Percentiles rank a stretch among this genome's conserved stretches.
These are phyloP conservation scores for Drosophila villosipedis DNA, from an alignment of 2,888 invertebrate species.

Conservation along the genomic window DNA sequence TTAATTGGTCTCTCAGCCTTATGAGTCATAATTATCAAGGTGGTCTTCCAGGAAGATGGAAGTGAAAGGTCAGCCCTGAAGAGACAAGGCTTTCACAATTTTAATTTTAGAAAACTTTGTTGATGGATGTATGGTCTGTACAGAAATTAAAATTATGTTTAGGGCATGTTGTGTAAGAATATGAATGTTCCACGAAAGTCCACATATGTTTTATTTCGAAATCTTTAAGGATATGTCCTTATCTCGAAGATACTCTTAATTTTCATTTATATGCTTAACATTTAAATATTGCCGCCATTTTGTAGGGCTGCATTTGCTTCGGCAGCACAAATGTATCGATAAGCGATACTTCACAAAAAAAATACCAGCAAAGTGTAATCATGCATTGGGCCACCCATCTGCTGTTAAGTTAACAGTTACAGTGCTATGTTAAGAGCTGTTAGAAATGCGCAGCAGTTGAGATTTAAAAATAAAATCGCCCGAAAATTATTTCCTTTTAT, in stretches of 20 bases:
- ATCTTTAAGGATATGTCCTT: not conserved
- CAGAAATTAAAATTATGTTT: not conserved
- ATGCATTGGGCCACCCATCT: not conserved
- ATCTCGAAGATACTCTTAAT: not conserved
- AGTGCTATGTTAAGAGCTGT: not conserved
- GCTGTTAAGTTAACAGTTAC: conserved; percentile 25
- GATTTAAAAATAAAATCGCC: not conserved
- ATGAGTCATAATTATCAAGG: not conserved
- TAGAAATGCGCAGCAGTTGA: not conserved
- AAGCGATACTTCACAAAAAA: conserved; percentile 8
- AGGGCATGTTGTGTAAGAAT: not conserved
- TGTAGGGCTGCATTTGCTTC: conserved; percentile 1
- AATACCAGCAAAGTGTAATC: not conserved
- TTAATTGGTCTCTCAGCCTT: not conserved
- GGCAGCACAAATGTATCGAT: not conserved
- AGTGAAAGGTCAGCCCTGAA: not conserved
- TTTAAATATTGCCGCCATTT: conserved; percentile 26
- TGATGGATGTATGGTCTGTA: not conserved
- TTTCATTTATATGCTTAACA: not conserved
- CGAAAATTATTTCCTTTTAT: not conserved
- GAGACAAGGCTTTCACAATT: not conserved
- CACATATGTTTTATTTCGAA: not conserved
- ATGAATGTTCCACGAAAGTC: not conserved
- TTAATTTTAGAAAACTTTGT: not conserved
- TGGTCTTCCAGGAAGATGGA: not conserved